phyloP scores from a whole-genome alignment of 2,113 vertebrate species.

The Leucosticte australis region DNA sequence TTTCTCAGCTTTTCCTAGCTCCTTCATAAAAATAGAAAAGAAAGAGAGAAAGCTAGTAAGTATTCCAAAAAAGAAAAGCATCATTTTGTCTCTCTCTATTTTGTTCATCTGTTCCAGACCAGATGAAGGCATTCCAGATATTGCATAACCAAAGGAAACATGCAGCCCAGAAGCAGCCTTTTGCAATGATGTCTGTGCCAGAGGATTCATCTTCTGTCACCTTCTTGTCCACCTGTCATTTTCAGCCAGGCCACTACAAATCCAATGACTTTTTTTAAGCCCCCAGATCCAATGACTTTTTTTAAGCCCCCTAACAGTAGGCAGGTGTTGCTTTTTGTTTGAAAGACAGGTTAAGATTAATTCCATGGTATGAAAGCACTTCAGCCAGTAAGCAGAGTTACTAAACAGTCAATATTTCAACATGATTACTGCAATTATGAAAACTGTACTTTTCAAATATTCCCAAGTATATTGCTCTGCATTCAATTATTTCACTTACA shows the following conservation, averaged over 20 bases:
- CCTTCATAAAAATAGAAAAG: background rate
- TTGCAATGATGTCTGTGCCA: background rate
- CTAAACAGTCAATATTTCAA: constrained; percentile 18
- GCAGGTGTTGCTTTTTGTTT: background rate
- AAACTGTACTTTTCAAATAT: background rate
- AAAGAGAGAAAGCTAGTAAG: background rate
- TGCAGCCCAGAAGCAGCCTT: background rate
- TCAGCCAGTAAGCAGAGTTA: background rate
- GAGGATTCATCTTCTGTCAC: background rate
- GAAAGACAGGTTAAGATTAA: background rate
- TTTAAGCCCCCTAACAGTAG: background rate
- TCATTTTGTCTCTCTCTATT: background rate
- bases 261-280: background rate
- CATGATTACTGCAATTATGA: background rate
- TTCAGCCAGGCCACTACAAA: background rate
- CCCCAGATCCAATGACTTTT: background rate
- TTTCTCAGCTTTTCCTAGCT: background rate
- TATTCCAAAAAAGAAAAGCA: background rate
- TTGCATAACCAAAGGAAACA: background rate
- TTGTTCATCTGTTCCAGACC: background rate
- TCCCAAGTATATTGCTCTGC: background rate
- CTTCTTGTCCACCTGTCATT: background rate
- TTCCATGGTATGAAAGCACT: background rate
- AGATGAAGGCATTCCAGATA: background rate
- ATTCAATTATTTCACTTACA: background rate